Conservation (phyloP, 2,797 vertebrate species). For the Sparidentex hasta region DNA sequence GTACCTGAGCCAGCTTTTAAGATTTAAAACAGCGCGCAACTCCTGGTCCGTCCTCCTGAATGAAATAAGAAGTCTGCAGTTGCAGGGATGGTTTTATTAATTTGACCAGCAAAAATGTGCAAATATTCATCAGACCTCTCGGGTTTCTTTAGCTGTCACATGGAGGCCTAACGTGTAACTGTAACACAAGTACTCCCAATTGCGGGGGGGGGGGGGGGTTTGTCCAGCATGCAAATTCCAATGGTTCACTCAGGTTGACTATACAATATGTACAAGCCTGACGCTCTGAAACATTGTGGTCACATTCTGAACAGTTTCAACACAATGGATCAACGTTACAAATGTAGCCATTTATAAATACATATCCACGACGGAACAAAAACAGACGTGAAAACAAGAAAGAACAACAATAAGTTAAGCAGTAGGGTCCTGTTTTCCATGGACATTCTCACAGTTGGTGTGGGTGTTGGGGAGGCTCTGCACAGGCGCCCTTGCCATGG, state of each 20-base stretch:
- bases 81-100: conserved; percentile 77
- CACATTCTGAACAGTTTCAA: conserved; percentile 70
- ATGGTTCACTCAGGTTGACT: conserved; percentile 70
- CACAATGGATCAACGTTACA: conserved; percentile 69
- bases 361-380: conserved; percentile 78
- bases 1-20: conserved; percentile 36
- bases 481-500: conserved; percentile 70
- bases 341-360: conserved; percentile 81
- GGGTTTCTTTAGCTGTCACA: conserved; percentile 62
- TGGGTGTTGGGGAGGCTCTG: conserved; percentile 33
- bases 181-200: conserved; percentile 70
- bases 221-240: conserved; percentile 84
- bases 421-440: conserved; percentile 75
- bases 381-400: conserved; percentile 75
- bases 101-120: conserved; percentile 81
- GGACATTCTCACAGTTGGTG: conserved; percentile 77
- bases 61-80: conserved; percentile 70
- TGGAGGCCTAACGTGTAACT: conserved; percentile 55
- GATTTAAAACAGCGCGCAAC: conserved; percentile 35
- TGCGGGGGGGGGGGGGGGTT: conserved; percentile 50
- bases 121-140: conserved; percentile 75
- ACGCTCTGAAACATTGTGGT: conserved; percentile 72
- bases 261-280: conserved; percentile 81
- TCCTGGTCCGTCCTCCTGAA: conserved; percentile 26
- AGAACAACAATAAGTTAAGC: conserved; percentile 85